Evolutionary conservation across 2,113 vertebrate genomes (phyloP), one percentile per base, ranked within the genome.

Genomic region (Proteles cristata): DNA sequence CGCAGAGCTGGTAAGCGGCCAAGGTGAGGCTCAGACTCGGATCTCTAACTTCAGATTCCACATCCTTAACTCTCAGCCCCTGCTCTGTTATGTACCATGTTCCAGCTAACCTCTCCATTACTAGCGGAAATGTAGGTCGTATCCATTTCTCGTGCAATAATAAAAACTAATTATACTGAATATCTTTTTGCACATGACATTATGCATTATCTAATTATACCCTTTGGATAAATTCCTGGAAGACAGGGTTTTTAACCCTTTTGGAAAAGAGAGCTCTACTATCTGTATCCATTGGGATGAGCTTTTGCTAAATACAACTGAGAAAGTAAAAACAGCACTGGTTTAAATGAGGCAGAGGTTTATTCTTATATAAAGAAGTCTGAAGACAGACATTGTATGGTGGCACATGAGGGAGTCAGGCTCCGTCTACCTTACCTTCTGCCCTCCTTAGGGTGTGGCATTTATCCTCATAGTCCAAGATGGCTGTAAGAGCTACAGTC

Each of bases 311-410:
- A 81, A 39, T 82, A 81, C 50, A 82, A 86, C 21, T 86, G 7
- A 92, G 69, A 74, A 94, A 92, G 33, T 45, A 31, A 89, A 91
- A 88, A 39, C 33, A 81, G 35, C 31, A 39, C 16, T 58, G 23
- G 4, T 68, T 68, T 92, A 69, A 94, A 26, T 45, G 58, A 88
- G 35, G 76, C 10, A 71, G 66, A 92, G 45, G 17, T 31, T 96
- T 87, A 35, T 93, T 94, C 43, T 86, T 90, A n/a, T 7, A 61
- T 35, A 48, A 90, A 88, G 79, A 87, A 65, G 73, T 79, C 58
- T 71, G 21, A 55, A 11, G 26, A 25, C 0, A 87, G 21, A 81
- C 33, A 43, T 53, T 68, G 26, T 19, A 63, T 19, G 15, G 15
- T 8, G 16, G 26, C 33, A 33, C n/a, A 9, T 14, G 25, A 68